phyloP scores from a whole-genome alignment of 2,113 vertebrate genomes.

The Oreotrochilus melanogaster region DNA sequence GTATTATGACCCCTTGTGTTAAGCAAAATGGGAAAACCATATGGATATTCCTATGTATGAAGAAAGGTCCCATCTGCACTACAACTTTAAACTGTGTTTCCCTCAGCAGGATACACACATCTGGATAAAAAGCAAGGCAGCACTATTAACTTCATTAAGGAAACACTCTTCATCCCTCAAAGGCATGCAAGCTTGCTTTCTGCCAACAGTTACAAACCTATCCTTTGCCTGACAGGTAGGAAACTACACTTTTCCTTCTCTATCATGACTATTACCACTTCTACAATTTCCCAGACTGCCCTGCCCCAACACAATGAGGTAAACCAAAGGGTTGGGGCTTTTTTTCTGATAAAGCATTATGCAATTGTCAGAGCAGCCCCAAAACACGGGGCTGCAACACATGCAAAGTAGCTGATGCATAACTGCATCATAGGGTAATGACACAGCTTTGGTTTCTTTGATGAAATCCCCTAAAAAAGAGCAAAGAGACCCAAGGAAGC shows the following conservation, averaged over 20 bases:
- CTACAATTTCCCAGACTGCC: neutral
- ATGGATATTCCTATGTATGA: neutral
- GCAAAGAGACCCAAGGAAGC: neutral
- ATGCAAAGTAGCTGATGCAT: neutral
- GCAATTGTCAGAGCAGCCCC: neutral
- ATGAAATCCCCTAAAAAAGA: neutral
- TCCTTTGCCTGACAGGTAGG: neutral
- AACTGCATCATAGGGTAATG: neutral
- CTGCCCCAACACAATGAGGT: neutral
- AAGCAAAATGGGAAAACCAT: conserved; percentile 13
- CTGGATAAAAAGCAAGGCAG: neutral
- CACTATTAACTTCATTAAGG: neutral
- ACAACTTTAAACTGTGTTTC: neutral
- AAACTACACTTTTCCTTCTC: neutral
- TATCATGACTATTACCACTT: neutral
- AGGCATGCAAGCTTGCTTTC: neutral
- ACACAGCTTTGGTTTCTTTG: neutral
- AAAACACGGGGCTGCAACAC: neutral
- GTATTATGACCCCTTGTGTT: neutral
- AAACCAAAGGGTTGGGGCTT: neutral
- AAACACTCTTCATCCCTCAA: neutral
- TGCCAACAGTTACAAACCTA: neutral
- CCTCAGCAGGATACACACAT: neutral
- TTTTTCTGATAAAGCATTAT: neutral
- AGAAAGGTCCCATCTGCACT: neutral